phyloP scores from a whole-genome alignment of 53 echinoderm and acorn worm species.

The Stichopus horrens region DNA sequence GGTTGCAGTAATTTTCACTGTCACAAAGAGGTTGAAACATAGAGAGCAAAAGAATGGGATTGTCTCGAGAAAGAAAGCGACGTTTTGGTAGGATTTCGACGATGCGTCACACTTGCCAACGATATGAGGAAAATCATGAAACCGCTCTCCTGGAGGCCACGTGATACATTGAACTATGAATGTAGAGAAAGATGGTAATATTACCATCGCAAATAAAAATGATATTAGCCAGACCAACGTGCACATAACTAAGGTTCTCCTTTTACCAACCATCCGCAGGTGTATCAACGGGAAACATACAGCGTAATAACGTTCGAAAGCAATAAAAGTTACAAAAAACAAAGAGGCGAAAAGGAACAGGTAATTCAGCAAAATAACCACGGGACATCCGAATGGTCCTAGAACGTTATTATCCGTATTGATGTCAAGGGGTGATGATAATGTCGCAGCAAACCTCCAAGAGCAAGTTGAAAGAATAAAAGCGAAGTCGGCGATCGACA shows the following conservation, averaged over 20 bases:
- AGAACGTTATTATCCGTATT: background rate
- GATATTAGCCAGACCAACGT: background rate
- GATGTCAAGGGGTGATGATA: background rate
- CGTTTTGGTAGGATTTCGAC: background rate
- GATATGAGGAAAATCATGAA: background rate
- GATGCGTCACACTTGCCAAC: background rate
- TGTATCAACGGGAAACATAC: constrained; percentile 4
- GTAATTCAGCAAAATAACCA: background rate
- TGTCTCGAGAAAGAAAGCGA: background rate
- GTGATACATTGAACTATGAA: background rate
- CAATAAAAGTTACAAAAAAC: constrained; percentile 17
- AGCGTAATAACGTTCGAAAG: background rate
- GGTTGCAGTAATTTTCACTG: background rate
- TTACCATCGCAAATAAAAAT: background rate
- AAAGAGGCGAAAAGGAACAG: background rate
- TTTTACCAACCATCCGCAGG: background rate
- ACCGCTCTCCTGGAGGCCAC: background rate
- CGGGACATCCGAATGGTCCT: background rate
- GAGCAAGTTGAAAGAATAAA: background rate
- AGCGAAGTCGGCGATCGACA: background rate
- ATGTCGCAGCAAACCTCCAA: background rate
- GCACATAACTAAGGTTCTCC: background rate
- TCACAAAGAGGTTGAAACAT: constrained; percentile 1
- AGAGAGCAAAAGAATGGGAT: background rate
- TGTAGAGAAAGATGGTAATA: background rate